Conservation (phyloP, 2,888 invertebrate species). For the Chalcis sispes region DNA sequence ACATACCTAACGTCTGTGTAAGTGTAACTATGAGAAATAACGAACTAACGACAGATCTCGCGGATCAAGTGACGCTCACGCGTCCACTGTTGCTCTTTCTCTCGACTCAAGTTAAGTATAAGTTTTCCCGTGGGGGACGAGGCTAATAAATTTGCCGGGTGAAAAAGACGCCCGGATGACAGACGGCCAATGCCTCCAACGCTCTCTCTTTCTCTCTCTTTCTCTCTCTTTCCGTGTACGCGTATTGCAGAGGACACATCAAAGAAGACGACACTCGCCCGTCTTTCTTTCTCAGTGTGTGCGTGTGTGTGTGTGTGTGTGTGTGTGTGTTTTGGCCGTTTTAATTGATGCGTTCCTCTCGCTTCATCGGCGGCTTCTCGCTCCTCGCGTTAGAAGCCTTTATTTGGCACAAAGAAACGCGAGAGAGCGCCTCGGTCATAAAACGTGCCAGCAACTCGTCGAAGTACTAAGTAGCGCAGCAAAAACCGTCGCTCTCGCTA, state of each 20-base stretch:
- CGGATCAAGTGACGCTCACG: conserved; percentile 1
- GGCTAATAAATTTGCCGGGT: conserved; percentile 69
- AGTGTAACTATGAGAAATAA: conserved; percentile 38
- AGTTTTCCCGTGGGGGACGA: no score
- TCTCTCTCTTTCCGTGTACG: no score
- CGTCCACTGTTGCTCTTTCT: background rate
- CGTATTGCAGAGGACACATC: conserved; percentile 46
- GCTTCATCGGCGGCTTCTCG: no score
- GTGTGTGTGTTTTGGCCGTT: background rate
- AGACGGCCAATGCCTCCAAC: no score
- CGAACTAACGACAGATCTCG: conserved; percentile 44
- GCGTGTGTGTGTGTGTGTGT: background rate
- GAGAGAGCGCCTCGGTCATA: background rate
- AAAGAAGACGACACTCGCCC: conserved; percentile 57
- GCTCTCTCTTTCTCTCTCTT: no score
- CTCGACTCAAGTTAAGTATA: no score
- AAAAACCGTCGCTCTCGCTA: background rate
- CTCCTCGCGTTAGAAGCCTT: conserved; percentile 28
- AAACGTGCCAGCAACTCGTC: background rate
- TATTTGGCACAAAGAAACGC: conserved; percentile 26
- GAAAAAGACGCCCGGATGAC: no score
- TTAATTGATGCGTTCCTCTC: conserved; percentile 34
- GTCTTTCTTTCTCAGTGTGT: conserved; percentile 21
- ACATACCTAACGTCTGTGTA: no score
- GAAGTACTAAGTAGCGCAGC: conserved; percentile 1